Base-by-base conservation (phyloP, 2,113 vertebrate genomes). In the Trematomus loennbergii region DNA sequence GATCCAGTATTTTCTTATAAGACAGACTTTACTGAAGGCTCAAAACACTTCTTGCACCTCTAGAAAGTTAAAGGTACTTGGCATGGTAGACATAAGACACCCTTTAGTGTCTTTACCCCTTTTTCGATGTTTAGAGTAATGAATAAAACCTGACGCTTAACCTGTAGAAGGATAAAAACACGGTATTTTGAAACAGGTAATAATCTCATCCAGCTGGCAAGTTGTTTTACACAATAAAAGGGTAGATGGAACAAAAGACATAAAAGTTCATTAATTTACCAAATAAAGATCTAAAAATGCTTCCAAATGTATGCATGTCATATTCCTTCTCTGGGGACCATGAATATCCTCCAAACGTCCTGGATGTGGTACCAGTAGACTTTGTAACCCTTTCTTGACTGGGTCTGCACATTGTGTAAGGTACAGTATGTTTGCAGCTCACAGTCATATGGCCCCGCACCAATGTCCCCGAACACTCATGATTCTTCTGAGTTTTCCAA, bases 1-100 rank as follows among this genome's bases (percentile, higher is more conserved):
- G 13, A 62, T 55, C 15, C 9, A 17, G 57, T 16, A 46, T 45
- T 62, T 45, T 63, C 40, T 71, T 58, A 58, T 17, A 54, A 74
- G 20, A 73, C 36, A 16, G 67, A 8, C 5, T 49, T 36, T 22
- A 52, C 49, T 36, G 12, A 20, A 10, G 18, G 29, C 15, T 7
- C 12, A 65, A 16, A 43, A 7, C 52, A 12, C 45, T 58, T 29
- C 15, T 49, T 49, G 12, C 20, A 48, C 4, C 11, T 54, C 17
- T 4, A 10, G 2, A 70, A 15, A 25, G 43, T 48, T 15, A 33
- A 33, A 40, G 17, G 40, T 12, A 15, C 53, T 25, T 16, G 17
- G 58, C 13, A 62, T 16, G 48, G 18, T 25, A 2, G 18, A 50
- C 11, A 2, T 0, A n/a, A 16, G 29, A 36, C 36, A 18, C 17